Evolutionary conservation across 2,113 vertebrate genomes (phyloP).

Genomic region (Muntiacus reevesi): DNA sequence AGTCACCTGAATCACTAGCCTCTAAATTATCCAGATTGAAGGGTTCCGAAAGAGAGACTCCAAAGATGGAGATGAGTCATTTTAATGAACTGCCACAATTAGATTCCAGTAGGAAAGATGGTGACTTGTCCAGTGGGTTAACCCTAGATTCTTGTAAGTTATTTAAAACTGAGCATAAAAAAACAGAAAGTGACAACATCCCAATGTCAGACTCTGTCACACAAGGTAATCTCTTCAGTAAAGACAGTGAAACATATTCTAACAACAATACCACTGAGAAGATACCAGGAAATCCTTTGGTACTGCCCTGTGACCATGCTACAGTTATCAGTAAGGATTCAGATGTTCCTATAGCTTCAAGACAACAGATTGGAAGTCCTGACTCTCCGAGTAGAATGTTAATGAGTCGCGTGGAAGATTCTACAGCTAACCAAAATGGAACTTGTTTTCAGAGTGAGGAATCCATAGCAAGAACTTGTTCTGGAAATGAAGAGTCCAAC

Average conservation of each 20-base stretch:
- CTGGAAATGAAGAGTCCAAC: conserved; percentile 42
- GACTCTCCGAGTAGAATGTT: not conserved
- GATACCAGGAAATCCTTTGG: conserved; percentile 37
- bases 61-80: not conserved
- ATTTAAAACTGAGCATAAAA: conserved; percentile 33
- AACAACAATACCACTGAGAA: conserved; percentile 32
- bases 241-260: not conserved
- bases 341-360: conserved; percentile 4
- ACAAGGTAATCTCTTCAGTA: not conserved
- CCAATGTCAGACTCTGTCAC: not conserved
- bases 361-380: conserved; percentile 44
- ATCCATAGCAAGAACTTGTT: not conserved
- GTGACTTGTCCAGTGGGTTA: not conserved
- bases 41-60: conserved; percentile 63
- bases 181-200: not conserved
- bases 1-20: conserved; percentile 82
- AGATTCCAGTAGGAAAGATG: conserved; percentile 41
- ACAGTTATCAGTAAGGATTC: not conserved
- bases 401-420: conserved; percentile 3
- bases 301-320: conserved; percentile 4
- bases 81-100: conserved; percentile 52
- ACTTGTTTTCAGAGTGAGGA: conserved; percentile 22
- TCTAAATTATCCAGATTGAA: conserved; percentile 89
- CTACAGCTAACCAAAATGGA: not conserved
- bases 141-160: conserved; percentile 50